These are phyloP conservation scores for Wasmannia auropunctata DNA, from an alignment of 1,140 invertebrate genomes.

Conservation along the genomic window DNA sequence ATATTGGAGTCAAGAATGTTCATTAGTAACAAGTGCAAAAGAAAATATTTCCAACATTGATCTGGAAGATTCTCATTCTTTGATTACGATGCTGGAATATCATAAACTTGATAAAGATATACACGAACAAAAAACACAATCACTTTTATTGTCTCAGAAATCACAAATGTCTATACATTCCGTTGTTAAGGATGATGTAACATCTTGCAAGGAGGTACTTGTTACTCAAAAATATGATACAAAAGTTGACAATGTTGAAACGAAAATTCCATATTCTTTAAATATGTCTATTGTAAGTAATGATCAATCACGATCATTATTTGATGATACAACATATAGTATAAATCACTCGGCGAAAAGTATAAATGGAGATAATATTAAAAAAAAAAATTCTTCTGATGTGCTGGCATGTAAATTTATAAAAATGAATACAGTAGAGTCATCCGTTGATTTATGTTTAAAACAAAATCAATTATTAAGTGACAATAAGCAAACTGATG, in stretches of 20 bases:
- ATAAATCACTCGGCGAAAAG: slow-evolving; percentile 2
- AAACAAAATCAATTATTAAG: neutral
- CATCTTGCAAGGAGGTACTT: neutral
- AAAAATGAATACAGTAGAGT: neutral
- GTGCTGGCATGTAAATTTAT: neutral
- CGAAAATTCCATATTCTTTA: neutral
- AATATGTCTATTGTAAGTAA: neutral
- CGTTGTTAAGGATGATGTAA: neutral
- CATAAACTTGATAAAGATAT: neutral
- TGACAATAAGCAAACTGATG: neutral
- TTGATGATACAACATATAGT: slow-evolving; percentile 35
- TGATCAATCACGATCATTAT: slow-evolving; percentile 50
- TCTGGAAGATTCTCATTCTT: neutral
- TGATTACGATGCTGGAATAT: neutral
- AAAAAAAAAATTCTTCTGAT: neutral
- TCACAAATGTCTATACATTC: neutral
- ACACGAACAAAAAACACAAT: neutral
- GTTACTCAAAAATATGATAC: slow-evolving; percentile 9
- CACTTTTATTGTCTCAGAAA: neutral
- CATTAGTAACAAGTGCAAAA: no score
- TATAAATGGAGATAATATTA: neutral
- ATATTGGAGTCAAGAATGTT: neutral
- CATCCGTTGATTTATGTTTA: neutral
- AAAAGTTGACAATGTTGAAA: neutral
- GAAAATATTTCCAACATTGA: neutral